Percentiles rank a stretch among this genome's conserved stretches.
Evolutionary conservation across 2,888 invertebrate species (phyloP).

Genomic region (Chalcosyrphus nemorum): DNA sequence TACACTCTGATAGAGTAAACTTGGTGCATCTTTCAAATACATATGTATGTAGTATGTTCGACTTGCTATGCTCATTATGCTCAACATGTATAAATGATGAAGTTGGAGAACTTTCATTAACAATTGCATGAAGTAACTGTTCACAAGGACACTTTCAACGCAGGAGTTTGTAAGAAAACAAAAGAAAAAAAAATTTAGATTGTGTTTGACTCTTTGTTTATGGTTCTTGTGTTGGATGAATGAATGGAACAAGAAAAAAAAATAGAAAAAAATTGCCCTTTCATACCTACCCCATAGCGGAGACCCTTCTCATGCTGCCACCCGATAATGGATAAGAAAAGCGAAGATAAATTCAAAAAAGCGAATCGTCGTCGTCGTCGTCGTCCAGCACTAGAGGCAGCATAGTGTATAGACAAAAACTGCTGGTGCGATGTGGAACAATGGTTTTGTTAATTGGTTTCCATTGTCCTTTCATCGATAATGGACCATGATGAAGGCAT

Average conservation of each 20-base stretch:
- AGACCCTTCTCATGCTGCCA: slow-evolving; percentile 31
- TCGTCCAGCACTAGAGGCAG: slow-evolving; percentile 1
- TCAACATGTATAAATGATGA: slow-evolving; percentile 67
- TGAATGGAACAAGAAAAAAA: not conserved
- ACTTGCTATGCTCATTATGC: slow-evolving; percentile 60
- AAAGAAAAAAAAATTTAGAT: not conserved
- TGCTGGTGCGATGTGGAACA: slow-evolving; percentile 79
- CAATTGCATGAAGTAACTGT: slow-evolving; percentile 50
- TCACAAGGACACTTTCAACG: slow-evolving; percentile 26
- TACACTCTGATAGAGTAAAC: not conserved
- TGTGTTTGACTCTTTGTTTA: slow-evolving; percentile 41
- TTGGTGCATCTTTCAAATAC: slow-evolving; percentile 18
- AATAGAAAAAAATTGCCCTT: not conserved
- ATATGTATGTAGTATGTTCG: slow-evolving; percentile 9
- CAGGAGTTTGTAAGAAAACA: not conserved
- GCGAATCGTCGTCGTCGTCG: no score
- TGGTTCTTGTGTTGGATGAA: not conserved
- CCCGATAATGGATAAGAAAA: slow-evolving; percentile 54
- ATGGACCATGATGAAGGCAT: slow-evolving; percentile 72
- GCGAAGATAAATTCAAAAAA: not conserved
- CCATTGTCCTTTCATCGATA: slow-evolving; percentile 77
- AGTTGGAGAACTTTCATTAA: slow-evolving; percentile 64
- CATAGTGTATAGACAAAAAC: slow-evolving; percentile 18
- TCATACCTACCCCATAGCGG: slow-evolving; percentile 15
- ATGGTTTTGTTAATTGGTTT: slow-evolving; percentile 82